These are phyloP conservation scores for Meda fulgida DNA, from an alignment of 2,797 vertebrate genomes.

Conservation along the genomic window DNA sequence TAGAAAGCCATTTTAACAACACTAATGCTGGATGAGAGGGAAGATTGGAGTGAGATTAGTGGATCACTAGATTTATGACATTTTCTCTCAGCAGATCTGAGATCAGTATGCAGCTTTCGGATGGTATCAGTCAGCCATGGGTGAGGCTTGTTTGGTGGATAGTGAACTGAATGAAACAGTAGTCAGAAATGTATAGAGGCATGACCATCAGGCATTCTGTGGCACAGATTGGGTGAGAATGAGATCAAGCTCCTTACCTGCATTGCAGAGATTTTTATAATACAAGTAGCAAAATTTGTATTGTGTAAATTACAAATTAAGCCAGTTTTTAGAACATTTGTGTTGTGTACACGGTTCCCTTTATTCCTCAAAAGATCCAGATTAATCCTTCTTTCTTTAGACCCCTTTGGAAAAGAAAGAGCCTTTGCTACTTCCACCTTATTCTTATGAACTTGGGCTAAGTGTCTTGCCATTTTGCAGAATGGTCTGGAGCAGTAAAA, in stretches of 20 bases:
- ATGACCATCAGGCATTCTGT: neutral
- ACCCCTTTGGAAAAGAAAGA: conserved; percentile 58
- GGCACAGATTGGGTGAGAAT: neutral
- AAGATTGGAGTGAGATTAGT: neutral
- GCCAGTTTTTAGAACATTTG: conserved; percentile 50
- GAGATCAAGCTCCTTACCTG: neutral
- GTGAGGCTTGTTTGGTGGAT: no score
- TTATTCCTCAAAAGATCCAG: conserved; percentile 55
- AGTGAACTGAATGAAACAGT: neutral
- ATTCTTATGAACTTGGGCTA: no score
- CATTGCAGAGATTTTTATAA: neutral
- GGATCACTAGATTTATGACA: no score
- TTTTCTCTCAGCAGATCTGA: conserved; percentile 20
- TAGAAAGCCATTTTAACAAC: neutral
- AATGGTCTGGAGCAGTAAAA: no score
- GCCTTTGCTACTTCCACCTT: no score
- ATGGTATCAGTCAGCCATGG: neutral
- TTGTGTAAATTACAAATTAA: no score
- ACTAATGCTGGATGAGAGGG: neutral
- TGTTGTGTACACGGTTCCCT: conserved; percentile 61
- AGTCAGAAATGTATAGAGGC: neutral
- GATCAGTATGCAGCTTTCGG: conserved; percentile 10
- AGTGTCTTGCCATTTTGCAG: no score
- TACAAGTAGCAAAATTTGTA: neutral
- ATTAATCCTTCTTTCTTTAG: conserved; percentile 50